Evolutionary conservation across 2,888 invertebrate genomes (phyloP).

Genomic region (Dione vanillae): DNA sequence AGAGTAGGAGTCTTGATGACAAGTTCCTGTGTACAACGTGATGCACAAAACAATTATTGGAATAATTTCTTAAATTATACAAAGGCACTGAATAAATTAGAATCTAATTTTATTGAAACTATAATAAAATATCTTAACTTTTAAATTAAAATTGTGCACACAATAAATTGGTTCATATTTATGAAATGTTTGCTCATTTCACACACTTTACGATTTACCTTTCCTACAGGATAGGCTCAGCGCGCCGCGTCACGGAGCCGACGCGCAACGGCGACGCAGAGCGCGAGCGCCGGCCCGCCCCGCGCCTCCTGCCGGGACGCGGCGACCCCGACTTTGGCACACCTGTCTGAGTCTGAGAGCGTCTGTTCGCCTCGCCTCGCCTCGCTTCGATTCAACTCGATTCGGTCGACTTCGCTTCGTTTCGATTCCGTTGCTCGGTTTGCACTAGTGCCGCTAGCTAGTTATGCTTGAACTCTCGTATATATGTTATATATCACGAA

Average conservation of each 20-base stretch:
- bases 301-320: conserved; percentile 75
- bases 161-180: too few relatives aligned
- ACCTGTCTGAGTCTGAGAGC: conserved; percentile 79
- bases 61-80: neutral
- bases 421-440: neutral
- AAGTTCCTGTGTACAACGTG: too few relatives aligned
- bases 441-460: conserved; percentile 24
- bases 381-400: conserved; percentile 10
- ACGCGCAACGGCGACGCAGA: conserved; percentile 31
- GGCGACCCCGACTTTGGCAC: conserved; percentile 89
- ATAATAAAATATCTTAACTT: too few relatives aligned
- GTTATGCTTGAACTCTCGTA: conserved; percentile 15
- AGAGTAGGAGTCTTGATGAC: too few relatives aligned
- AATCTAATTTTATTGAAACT: too few relatives aligned
- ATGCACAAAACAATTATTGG: neutral
- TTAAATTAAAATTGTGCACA: too few relatives aligned
- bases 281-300: conserved; percentile 61
- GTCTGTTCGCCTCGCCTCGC: conserved; percentile 2
- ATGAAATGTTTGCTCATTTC: too few relatives aligned
- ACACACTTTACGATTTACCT: too few relatives aligned
- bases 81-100: neutral
- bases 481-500: neutral
- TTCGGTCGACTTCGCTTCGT: neutral
- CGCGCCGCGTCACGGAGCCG: conserved; percentile 68
- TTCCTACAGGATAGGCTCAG: conserved; percentile 74